Conservation (phyloP, 2,113 vertebrate species). For the Heptranchias perlo region DNA sequence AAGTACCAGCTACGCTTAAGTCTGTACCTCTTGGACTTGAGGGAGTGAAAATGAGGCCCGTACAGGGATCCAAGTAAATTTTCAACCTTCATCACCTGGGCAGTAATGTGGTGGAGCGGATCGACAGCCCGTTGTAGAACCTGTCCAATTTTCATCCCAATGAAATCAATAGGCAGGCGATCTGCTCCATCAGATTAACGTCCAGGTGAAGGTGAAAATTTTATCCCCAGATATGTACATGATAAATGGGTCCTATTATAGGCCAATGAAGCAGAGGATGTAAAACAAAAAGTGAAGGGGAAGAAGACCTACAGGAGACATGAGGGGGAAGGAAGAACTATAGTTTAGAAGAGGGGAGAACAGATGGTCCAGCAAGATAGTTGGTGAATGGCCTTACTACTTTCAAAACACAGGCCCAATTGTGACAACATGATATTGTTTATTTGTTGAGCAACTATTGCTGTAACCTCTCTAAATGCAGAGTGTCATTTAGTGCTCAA, state of each 20-base stretch:
- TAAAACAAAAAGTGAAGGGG: background rate
- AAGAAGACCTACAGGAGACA: too few species aligned
- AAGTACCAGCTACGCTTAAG: background rate
- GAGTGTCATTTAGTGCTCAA: background rate
- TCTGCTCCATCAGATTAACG: background rate
- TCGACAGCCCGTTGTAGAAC: background rate
- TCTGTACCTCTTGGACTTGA: background rate
- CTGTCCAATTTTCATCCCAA: background rate
- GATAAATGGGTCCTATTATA: background rate
- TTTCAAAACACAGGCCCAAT: background rate
- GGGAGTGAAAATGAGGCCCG: background rate
- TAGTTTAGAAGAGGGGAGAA: background rate
- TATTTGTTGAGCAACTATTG: background rate
- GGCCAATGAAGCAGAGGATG: background rate
- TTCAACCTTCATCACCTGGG: background rate
- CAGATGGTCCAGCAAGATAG: background rate
- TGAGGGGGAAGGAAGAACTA: background rate
- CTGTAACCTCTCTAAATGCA: background rate
- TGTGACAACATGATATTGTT: background rate
- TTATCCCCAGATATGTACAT: background rate
- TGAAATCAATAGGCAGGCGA: background rate
- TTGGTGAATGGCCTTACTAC: background rate
- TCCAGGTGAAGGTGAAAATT: background rate
- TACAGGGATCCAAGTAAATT: background rate
- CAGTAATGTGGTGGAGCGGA: too few species aligned